A percentile compares a stretch with the other conserved stretches of the same genome.
These are phyloP conservation scores for Abscondita cerata DNA, from an alignment of 2,888 invertebrate species.

Conservation along the genomic window DNA sequence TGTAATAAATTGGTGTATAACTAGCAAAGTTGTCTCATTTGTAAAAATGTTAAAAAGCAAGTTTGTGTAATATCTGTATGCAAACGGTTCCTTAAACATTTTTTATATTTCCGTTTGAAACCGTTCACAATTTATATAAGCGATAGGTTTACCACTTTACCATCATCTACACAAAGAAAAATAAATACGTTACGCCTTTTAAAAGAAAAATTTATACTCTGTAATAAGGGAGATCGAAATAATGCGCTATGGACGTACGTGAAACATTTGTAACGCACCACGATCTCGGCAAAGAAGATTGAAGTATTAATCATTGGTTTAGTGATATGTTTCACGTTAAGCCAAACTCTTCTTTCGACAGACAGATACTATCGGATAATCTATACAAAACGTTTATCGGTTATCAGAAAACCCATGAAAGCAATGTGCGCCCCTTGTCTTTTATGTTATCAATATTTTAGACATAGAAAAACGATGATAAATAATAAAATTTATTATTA, in stretches of 20 bases:
- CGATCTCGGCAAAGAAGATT: slow-evolving; percentile 40
- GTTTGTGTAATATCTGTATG: slow-evolving; percentile 16
- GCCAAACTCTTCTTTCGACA: slow-evolving; percentile 43
- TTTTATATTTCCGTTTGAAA: too few species aligned
- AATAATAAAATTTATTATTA: slow-evolving; percentile 14
- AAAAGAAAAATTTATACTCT: slow-evolving; percentile 6
- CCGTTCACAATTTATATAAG: too few species aligned
- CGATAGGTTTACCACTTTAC: too few species aligned
- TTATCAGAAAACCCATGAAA: slow-evolving; percentile 27
- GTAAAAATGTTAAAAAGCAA: slow-evolving; percentile 14
- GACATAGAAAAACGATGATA: slow-evolving; percentile 11
- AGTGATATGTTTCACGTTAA: slow-evolving; percentile 50
- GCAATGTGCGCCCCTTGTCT: slow-evolving; percentile 11
- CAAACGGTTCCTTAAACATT: slow-evolving; percentile 8
- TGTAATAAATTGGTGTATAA: slow-evolving; percentile 26
- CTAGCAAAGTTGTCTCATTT: slow-evolving; percentile 15
- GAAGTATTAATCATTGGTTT: slow-evolving; percentile 44
- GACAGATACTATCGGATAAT: slow-evolving; percentile 38
- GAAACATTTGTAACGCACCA: slow-evolving; percentile 41
- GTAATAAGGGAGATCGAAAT: slow-evolving; percentile 14
- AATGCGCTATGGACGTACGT: slow-evolving; percentile 18
- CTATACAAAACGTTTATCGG: slow-evolving; percentile 30
- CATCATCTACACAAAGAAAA: too few species aligned
- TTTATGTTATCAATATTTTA: slow-evolving; percentile 25
- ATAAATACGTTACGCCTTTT: not conserved